These are phyloP conservation scores for Anthophora plumipes DNA, from an alignment of 2,888 invertebrate species.

Conservation along the genomic window DNA sequence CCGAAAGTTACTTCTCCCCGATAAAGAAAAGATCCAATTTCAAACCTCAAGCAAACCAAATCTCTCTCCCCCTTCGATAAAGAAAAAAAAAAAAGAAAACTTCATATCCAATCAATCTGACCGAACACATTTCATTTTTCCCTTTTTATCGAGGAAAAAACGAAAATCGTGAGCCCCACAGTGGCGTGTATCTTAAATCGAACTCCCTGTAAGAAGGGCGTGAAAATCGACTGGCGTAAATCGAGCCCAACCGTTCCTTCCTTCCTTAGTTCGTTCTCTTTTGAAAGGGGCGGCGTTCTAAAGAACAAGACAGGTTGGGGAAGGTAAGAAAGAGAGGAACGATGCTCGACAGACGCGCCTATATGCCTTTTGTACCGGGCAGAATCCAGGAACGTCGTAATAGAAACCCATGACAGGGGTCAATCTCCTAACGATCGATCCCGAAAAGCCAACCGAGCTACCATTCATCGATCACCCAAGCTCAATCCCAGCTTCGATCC, in stretches of 20 bases:
- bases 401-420: conserved; percentile 80
- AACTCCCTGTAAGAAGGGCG: conserved; percentile 26
- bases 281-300: neutral
- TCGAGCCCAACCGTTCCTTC: conserved; percentile 51
- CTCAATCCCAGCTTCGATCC: conserved; percentile 65
- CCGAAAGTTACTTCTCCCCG: no score
- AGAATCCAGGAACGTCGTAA: conserved; percentile 73
- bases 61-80: no score
- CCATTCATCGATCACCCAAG: conserved; percentile 74
- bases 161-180: neutral
- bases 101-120: neutral
- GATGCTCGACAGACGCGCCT: conserved; percentile 45
- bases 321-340: conserved; percentile 8
- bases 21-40: no score
- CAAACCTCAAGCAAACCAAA: no score
- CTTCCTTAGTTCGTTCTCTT: conserved; percentile 34
- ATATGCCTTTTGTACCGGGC: conserved; percentile 52
- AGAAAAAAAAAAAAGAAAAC: neutral
- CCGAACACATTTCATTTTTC: neutral
- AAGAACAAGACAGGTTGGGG: neutral
- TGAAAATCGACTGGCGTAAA: conserved; percentile 62
- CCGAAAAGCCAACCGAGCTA: conserved; percentile 71
- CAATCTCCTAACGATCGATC: conserved; percentile 78
- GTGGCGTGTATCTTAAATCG: neutral
- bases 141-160: neutral